Evolutionary conservation across 64 coral and sea anemone species (phyloP).

Genomic region (Montipora sp.): DNA sequence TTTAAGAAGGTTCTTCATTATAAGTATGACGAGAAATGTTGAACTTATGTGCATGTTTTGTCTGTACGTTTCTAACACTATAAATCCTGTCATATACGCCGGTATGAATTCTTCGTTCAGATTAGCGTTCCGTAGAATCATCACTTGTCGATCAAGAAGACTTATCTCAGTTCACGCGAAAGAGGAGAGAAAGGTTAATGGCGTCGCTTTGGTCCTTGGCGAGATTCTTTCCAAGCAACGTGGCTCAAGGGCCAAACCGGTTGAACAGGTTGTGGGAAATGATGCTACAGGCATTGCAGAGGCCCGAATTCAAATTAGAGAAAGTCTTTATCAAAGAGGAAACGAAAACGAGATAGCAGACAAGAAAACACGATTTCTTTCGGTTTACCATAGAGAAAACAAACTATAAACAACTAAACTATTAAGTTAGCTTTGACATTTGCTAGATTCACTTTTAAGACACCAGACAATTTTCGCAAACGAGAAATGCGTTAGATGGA

Average conservation of each 20-base stretch:
- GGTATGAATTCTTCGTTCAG: conserved; percentile 44
- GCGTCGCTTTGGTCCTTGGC: neutral
- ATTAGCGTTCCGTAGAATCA: conserved; percentile 20
- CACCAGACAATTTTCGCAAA: too few species aligned
- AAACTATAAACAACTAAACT: too few species aligned
- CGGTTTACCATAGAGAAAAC: too few species aligned
- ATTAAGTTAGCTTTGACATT: too few species aligned
- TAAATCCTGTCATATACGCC: conserved; percentile 38
- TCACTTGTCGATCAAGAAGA: neutral
- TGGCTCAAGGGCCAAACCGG: neutral
- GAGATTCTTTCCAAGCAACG: neutral
- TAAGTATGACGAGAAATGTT: conserved; percentile 29
- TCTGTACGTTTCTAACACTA: conserved; percentile 27
- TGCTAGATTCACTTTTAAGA: too few species aligned
- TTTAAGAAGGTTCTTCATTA: conserved; percentile 10
- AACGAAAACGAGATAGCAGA: neutral
- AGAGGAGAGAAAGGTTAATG: neutral
- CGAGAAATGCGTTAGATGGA: too few species aligned
- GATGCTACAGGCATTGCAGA: neutral
- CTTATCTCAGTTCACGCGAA: neutral
- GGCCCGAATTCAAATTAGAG: neutral
- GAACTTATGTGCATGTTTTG: conserved; percentile 41
- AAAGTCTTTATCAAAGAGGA: neutral
- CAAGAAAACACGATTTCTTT: too few species aligned
- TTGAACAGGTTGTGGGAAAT: neutral